Evolutionary conservation across 2,113 vertebrate species (phyloP).

Genomic region (Laticauda colubrina): DNA sequence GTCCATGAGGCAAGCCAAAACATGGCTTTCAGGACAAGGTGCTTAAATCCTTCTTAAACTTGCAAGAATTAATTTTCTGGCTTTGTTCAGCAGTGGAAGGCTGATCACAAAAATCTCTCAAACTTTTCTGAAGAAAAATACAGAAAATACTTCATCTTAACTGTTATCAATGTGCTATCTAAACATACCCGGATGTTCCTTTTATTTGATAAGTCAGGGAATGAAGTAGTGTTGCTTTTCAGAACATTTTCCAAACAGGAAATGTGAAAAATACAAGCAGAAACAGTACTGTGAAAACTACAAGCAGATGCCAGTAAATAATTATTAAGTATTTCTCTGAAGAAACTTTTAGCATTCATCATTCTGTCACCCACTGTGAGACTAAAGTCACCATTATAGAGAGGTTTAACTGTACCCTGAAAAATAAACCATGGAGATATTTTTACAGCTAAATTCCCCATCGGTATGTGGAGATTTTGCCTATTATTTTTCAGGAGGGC

Average conservation of each 20-base stretch:
- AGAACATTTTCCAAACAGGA: background rate
- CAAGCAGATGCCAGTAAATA: background rate
- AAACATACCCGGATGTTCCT: background rate
- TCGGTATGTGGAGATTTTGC: too few relatives aligned
- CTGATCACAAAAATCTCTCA: background rate
- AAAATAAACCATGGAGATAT: background rate
- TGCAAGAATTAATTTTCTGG: background rate
- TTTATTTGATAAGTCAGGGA: background rate
- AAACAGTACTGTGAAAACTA: background rate
- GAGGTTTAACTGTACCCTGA: background rate
- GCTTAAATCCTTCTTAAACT: background rate
- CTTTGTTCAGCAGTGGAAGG: background rate
- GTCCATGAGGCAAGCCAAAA: background rate
- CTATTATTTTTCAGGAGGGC: too few relatives aligned
- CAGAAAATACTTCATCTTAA: background rate
- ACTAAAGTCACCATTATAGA: background rate
- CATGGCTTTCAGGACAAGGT: background rate
- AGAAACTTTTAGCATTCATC: background rate
- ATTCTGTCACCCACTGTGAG: background rate
- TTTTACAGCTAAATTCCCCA: too few relatives aligned
- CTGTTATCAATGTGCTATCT: background rate
- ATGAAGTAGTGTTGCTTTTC: background rate
- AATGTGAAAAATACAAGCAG: background rate
- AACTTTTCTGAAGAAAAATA: background rate
- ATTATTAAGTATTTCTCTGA: background rate